A percentile compares a stretch with the other conserved stretches of the same genome.
Evolutionary conservation across 1,140 invertebrate species (phyloP).

Genomic region (Copidosoma floridanum): DNA sequence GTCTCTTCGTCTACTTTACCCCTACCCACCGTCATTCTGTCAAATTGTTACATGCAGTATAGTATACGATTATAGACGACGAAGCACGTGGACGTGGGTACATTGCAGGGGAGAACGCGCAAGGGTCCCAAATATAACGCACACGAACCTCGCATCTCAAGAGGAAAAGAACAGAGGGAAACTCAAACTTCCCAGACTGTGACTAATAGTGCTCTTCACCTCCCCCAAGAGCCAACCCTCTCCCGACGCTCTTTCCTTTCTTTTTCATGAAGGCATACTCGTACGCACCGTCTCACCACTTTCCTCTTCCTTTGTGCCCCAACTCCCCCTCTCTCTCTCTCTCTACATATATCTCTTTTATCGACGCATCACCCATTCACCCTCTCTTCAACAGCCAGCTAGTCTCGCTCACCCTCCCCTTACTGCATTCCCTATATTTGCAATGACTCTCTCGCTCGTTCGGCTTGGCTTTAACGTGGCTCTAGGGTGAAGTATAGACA

Average conservation of each 20-base stretch:
- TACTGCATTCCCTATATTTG: too few relatives aligned
- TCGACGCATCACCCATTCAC: too few relatives aligned
- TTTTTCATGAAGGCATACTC: slow-evolving; percentile 9
- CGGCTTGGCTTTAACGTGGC: too few relatives aligned
- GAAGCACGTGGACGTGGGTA: not conserved
- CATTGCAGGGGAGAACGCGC: not conserved
- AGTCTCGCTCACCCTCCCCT: too few relatives aligned
- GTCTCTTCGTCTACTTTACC: not conserved
- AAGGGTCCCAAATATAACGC: too few relatives aligned
- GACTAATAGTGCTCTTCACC: slow-evolving; percentile 5
- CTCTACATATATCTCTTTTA: too few relatives aligned
- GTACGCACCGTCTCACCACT: not conserved
- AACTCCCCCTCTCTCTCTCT: not conserved
- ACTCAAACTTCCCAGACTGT: slow-evolving; percentile 16
- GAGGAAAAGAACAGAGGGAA: slow-evolving; percentile 1
- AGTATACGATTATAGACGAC: too few relatives aligned
- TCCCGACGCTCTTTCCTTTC: not conserved
- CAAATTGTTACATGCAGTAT: too few relatives aligned
- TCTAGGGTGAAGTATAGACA: too few relatives aligned
- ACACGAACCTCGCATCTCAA: not conserved
- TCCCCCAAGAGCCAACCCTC: not conserved
- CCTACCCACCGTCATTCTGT: not conserved
- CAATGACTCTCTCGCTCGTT: too few relatives aligned
- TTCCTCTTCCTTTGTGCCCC: not conserved
- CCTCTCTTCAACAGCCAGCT: too few relatives aligned